phyloP scores from a whole-genome alignment of 1,140 invertebrate species.

The honey bee (Apis mellifera) region Amel_HAv3.1 CM009939.2:9122501-9123000 shows the following conservation, averaged over 20 bases:
- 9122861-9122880: background rate
- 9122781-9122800: no score
- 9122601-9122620: conserved; percentile 34
- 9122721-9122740: background rate
- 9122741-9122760: background rate
- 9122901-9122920: background rate
- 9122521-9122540: conserved; percentile 8
- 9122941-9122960: background rate
- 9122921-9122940: no score
- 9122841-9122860: background rate
- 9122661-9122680: background rate
- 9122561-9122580: background rate
- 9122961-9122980: background rate
- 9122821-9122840: background rate
- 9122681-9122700: no score
- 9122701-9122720: background rate
- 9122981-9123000: background rate
- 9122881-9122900: background rate
- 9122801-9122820: no score
- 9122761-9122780: no score
- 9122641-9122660: conserved; percentile 9
- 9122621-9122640: conserved; percentile 25
- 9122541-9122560: conserved; percentile 1
- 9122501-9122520: conserved; percentile 3
- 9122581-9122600: conserved; percentile 35